Percentiles rank a stretch among this genome's conserved stretches.
These are phyloP conservation scores for Papilio machaon DNA, from an alignment of 1,140 invertebrate genomes.

Conservation along the genomic window DNA sequence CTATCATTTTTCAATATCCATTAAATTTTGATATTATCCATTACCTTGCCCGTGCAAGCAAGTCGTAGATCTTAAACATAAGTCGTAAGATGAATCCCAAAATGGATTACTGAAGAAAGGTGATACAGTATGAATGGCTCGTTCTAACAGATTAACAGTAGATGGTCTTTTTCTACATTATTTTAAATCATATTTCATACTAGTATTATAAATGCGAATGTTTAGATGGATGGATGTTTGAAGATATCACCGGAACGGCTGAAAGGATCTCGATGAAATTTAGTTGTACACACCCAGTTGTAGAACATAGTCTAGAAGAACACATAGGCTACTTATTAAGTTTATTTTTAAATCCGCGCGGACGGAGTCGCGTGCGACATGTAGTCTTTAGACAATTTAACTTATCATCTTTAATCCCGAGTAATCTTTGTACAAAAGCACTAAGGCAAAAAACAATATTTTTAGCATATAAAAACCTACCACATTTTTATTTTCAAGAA, in stretches of 20 bases:
- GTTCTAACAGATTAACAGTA: background rate
- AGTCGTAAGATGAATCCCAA: background rate
- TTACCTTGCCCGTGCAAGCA: background rate
- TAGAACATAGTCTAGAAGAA: no score
- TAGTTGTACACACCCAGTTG: no score
- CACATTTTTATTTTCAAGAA: background rate
- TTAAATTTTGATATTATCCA: constrained; percentile 39
- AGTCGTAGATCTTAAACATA: background rate
- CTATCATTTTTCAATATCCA: constrained; percentile 45
- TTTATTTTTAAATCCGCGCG: no score
- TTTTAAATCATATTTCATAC: no score
- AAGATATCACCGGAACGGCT: no score
- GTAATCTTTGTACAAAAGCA: constrained; percentile 14
- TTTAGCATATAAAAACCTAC: constrained; percentile 12
- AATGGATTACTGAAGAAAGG: background rate
- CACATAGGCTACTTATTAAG: no score
- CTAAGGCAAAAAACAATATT: background rate
- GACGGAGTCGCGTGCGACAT: no score
- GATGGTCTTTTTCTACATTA: background rate
- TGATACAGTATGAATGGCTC: background rate
- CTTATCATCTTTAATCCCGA: background rate
- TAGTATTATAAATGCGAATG: no score
- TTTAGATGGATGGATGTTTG: no score
- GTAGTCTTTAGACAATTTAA: no score
- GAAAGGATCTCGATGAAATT: no score